phyloP scores from a whole-genome alignment of 2,797 vertebrate species.

The Catharus ustulatus region DNA sequence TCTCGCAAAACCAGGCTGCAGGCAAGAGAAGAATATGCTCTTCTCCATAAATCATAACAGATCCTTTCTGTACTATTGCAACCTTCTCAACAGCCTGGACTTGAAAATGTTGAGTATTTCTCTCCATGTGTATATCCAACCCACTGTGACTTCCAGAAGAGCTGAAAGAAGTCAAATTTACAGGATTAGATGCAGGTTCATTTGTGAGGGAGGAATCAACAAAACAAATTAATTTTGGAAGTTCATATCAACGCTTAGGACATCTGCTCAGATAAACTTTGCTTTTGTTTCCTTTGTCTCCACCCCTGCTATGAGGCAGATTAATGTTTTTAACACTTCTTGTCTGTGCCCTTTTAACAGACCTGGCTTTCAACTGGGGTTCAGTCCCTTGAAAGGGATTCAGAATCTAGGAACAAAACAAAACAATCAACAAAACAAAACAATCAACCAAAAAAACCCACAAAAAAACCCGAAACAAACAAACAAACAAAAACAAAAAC shows the following conservation, averaged over 20 bases:
- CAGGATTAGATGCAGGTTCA: neutral
- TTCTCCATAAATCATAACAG: neutral
- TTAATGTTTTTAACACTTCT: neutral
- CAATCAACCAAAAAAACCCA: no score
- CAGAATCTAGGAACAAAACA: neutral
- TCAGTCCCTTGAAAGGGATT: neutral
- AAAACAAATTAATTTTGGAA: neutral
- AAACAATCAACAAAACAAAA: no score
- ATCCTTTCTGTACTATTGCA: neutral
- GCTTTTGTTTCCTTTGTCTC: neutral
- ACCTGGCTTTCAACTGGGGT: neutral
- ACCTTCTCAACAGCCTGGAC: neutral
- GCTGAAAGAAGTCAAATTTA: neutral
- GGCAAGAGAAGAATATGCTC: neutral
- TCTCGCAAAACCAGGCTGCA: neutral
- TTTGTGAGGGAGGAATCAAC: neutral
- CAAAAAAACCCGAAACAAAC: neutral
- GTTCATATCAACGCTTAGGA: neutral
- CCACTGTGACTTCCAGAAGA: neutral
- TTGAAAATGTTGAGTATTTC: neutral
- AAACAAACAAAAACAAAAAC: neutral
- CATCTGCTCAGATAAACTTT: neutral
- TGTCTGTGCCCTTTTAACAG: neutral
- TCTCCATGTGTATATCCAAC: neutral
- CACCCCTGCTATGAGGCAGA: neutral